Evolutionary conservation across 2,797 vertebrate genomes (phyloP).

Genomic region (Diglossa cyanea): DNA sequence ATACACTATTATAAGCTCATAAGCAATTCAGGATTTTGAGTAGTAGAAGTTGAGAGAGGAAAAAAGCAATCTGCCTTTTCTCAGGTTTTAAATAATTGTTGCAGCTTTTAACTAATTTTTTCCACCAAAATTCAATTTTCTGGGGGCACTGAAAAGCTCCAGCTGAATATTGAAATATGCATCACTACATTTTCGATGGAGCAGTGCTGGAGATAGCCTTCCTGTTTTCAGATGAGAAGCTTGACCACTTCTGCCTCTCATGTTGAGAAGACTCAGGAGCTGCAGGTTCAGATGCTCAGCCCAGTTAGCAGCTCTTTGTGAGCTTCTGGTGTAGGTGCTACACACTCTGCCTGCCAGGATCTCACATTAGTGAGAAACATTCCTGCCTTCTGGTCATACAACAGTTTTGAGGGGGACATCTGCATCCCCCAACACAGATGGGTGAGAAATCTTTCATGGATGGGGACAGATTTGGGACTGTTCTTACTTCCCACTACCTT

Average conservation of each 20-base stretch:
- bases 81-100: not conserved
- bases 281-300: not conserved
- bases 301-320: not conserved
- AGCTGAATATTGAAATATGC: not conserved
- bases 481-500: not conserved
- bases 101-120: not conserved
- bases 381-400: not conserved
- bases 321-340: rapidly evolving
- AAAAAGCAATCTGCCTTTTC: not conserved
- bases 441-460: not conserved
- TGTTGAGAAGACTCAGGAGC: not conserved
- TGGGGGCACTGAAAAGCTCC: not conserved
- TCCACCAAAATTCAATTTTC: not conserved
- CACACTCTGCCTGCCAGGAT: not conserved
- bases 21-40: not conserved
- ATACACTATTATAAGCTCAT: not conserved
- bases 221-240: not conserved
- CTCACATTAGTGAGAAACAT: not conserved
- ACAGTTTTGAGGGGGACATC: not conserved
- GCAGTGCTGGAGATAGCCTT: not conserved
- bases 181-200: not conserved
- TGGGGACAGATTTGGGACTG: not conserved
- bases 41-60: not conserved
- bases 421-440: not conserved
- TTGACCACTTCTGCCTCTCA: not conserved